phyloP scores from a whole-genome alignment of 2,797 vertebrate genomes.

The Yasuhikotakia modesta region DNA sequence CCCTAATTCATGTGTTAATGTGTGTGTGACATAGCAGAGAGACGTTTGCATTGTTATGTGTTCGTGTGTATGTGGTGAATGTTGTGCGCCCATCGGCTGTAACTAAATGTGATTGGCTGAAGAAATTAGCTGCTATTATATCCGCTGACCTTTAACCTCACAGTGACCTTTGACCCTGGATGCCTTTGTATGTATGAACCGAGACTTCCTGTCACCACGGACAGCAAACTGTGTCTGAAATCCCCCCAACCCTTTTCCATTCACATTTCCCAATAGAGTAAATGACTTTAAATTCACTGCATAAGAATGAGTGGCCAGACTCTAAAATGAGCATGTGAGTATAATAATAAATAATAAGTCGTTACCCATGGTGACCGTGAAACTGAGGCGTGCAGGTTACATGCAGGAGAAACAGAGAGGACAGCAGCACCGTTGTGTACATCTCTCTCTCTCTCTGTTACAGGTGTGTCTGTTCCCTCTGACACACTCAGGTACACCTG shows the following conservation, averaged over 20 bases:
- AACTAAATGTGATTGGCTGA: constrained; percentile 51
- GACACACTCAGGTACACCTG: background rate
- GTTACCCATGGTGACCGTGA: constrained; percentile 76
- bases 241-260: too few relatives aligned
- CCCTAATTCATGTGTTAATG: background rate
- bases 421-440: constrained; percentile 73
- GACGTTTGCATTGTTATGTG: background rate
- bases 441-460: constrained; percentile 68
- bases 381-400: constrained; percentile 70
- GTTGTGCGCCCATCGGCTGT: constrained; percentile 30
- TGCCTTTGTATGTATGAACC: constrained; percentile 1
- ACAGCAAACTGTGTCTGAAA: too few relatives aligned
- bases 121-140: constrained; percentile 47
- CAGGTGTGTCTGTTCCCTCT: constrained; percentile 3
- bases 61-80: background rate
- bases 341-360: constrained; percentile 62
- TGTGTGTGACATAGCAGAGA: background rate
- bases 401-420: constrained; percentile 75
- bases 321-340: constrained; percentile 1
- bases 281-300: too few relatives aligned
- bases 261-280: too few relatives aligned
- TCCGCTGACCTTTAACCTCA: constrained; percentile 56
- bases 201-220: background rate
- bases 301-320: too few relatives aligned
- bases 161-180: constrained; percentile 53